Evolutionary conservation across 2,113 vertebrate genomes (phyloP).

Genomic region (Aegotheles bennettii): DNA sequence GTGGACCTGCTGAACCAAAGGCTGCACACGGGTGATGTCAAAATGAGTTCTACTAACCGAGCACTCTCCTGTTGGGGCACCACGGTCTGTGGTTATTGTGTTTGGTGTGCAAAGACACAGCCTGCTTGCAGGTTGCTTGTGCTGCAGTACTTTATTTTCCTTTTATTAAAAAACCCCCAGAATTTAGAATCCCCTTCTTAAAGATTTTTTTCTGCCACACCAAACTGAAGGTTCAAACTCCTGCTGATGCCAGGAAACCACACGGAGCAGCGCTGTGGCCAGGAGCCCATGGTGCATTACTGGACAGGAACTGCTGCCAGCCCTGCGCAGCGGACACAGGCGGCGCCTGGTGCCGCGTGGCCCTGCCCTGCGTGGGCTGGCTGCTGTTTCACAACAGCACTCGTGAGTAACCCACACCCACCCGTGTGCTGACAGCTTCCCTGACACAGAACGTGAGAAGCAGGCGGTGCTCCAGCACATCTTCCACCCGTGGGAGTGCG

Average conservation of each 20-base stretch:
- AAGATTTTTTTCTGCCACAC: background rate
- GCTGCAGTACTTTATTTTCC: background rate
- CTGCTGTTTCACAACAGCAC: background rate
- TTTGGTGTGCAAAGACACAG: background rate
- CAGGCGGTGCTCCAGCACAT: accelerated
- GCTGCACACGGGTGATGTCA: background rate
- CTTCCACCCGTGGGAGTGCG: background rate
- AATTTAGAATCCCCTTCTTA: background rate
- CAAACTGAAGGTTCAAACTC: background rate
- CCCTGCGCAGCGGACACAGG: too few relatives aligned
- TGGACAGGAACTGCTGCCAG: background rate
- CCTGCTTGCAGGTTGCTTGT: background rate
- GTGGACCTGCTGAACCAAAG: background rate
- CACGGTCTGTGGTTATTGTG: background rate
- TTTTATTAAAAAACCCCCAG: background rate
- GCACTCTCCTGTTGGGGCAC: accelerated
- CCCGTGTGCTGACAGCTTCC: accelerated
- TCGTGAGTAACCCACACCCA: background rate
- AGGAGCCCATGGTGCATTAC: accelerated
- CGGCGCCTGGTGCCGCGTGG: too few relatives aligned
- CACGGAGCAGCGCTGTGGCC: background rate
- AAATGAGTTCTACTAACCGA: background rate
- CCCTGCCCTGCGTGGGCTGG: too few relatives aligned
- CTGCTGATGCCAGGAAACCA: background rate
- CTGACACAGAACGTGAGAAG: accelerated